Evolutionary conservation across 2,888 invertebrate species (phyloP), one percentile per base, ranked within the genome.

Genomic region (Lasioglossum calceatum): DNA sequence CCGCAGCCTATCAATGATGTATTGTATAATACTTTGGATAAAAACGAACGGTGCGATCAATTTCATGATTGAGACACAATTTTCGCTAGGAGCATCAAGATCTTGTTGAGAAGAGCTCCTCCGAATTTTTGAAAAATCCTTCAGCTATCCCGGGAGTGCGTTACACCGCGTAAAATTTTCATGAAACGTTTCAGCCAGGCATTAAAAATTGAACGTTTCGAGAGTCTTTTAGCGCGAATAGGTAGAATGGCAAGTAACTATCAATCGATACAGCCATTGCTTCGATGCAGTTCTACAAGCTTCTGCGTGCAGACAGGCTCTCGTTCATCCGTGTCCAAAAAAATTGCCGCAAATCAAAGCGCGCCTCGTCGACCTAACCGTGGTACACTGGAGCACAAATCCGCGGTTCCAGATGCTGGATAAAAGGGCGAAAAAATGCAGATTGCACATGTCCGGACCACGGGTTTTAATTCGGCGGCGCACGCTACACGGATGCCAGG

Each of bases 401-500:
- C 16, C 27, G 61, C 32, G 61, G 27, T 64, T 64, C 27, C 61
- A 64, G 61, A 16, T 64, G 61, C 61, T 32, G 14, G 61, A 64
- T 64, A 64, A 32, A 27, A 27, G 16, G 61, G 14, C 32, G 27
- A 64, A 64, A n/a, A 64, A 16, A 64, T 64, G 61, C 61, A 64
- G 23, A 64, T 64, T 64, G 61, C 61, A 32, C 61, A 32, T 14
- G 61, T 32, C 61, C 32, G 27, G 61, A 64, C 1, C 27, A 64
- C 16, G 32, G 61, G 16, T 64, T 64, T 64, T 64, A 64, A 64
- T 64, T 64, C 61, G 61, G 27, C 27, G 61, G 61, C 61, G 61
- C 27, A 64, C 61, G 61, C 61, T 64, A 32, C 61, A 64, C 16
- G 61, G 7, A 27, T 5, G 4, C 61, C 27, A 5, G 27, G 5